Evolutionary conservation across 1,140 invertebrate species (phyloP).

Genomic region (Cyphomyrmex costatus): DNA sequence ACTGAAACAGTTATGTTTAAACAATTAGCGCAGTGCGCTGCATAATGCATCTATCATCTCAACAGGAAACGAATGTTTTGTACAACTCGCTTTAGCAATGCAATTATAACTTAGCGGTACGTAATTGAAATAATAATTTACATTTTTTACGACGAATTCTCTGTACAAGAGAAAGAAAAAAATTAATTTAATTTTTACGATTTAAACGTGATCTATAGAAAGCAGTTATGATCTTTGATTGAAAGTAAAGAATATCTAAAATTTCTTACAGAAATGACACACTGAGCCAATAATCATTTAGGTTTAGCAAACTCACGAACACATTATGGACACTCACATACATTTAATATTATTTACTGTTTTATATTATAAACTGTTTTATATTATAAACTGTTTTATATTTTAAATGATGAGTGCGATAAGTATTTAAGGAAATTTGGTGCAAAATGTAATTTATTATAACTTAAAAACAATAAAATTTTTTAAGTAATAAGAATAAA

Average conservation of each 20-base stretch:
- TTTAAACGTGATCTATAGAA: neutral
- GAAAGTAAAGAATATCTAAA: neutral
- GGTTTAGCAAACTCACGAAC: too few species aligned
- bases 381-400: too few species aligned
- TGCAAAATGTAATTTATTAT: neutral
- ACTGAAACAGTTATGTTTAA: constrained; percentile 30
- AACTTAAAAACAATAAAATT: neutral
- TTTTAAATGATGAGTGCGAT: neutral
- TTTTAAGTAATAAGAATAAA: neutral
- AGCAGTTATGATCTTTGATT: neutral
- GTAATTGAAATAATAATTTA: constrained; percentile 2
- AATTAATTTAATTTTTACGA: neutral
- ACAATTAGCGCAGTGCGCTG: constrained; percentile 27
- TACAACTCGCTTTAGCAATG: neutral
- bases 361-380: too few species aligned
- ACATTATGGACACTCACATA: too few species aligned
- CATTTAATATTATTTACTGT: too few species aligned
- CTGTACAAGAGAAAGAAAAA: neutral
- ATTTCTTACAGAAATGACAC: neutral
- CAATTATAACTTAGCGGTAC: constrained; percentile 11
- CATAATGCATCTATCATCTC: constrained; percentile 15
- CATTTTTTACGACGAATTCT: neutral
- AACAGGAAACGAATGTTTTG: constrained; percentile 5
- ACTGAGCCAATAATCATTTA: too few species aligned
- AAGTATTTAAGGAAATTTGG: neutral